These are phyloP conservation scores for Luperina nickerlii DNA, from an alignment of 2,888 invertebrate genomes.

Conservation along the genomic window DNA sequence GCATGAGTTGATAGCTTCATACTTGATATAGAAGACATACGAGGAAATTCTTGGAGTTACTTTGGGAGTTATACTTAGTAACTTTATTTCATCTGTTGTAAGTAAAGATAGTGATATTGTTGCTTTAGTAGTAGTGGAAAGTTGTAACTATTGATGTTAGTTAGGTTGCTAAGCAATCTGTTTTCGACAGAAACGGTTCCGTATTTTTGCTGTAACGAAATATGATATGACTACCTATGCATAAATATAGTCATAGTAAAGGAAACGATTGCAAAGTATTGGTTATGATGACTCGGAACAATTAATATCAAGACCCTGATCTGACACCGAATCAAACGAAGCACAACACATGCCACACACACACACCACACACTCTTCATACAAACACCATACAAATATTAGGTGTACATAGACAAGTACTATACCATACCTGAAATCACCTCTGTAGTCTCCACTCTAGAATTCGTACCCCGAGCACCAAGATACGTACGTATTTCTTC, in stretches of 20 bases:
- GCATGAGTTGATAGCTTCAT: constrained; percentile 65
- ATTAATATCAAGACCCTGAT: too few species aligned
- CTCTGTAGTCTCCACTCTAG: too few species aligned
- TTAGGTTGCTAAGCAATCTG: neutral
- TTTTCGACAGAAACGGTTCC: neutral
- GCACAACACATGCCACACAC: too few species aligned
- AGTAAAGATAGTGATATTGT: constrained; percentile 13
- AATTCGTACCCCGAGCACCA: too few species aligned
- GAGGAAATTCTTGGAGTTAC: constrained; percentile 1
- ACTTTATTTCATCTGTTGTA: constrained; percentile 20
- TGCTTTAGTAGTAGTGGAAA: neutral
- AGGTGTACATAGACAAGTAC: too few species aligned
- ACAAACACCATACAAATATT: too few species aligned
- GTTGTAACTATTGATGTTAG: neutral
- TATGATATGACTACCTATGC: neutral
- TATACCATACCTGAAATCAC: too few species aligned
- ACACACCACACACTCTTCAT: too few species aligned
- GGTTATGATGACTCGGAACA: too few species aligned
- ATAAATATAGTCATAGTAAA: neutral
- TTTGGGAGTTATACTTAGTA: neutral
- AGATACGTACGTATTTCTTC: neutral
- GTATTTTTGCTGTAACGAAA: neutral
- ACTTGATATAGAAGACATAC: constrained; percentile 39
- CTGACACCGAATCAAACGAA: too few species aligned
- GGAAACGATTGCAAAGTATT: too few species aligned